Evolutionary conservation across 2,113 vertebrate species (phyloP).

Genomic region (Microcebus tavaratra): DNA sequence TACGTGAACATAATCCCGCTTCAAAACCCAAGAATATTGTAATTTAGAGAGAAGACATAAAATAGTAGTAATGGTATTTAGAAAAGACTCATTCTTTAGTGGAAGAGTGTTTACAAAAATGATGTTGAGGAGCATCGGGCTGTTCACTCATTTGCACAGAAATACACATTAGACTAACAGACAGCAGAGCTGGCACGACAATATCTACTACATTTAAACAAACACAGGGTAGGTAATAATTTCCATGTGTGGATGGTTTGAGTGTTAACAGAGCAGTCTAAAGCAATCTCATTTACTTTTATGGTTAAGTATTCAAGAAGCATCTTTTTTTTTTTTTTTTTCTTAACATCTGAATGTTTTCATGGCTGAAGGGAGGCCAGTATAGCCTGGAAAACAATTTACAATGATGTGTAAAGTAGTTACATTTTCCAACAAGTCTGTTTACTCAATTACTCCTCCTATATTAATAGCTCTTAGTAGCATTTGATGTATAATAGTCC

Average conservation of each 20-base stretch:
- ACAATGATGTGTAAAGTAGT: conserved; percentile 48
- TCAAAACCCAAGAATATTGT: conserved; percentile 37
- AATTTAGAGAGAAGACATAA: conserved; percentile 26
- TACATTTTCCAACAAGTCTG: conserved; percentile 59
- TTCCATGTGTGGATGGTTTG: conserved; percentile 1
- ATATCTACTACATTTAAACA: conserved; percentile 6
- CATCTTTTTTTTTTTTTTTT: not conserved
- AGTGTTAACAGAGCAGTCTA: conserved; percentile 51
- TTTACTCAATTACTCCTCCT: conserved; percentile 46
- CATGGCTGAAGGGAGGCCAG: conserved; percentile 52
- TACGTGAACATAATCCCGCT: conserved; percentile 33
- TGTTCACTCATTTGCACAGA: not conserved
- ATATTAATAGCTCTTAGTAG: conserved; percentile 57
- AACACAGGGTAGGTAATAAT: conserved; percentile 10
- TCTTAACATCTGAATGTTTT: conserved; percentile 55
- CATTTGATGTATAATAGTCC: conserved; percentile 14
- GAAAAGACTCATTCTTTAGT: not conserved
- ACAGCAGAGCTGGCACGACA: not conserved
- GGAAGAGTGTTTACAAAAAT: conserved; percentile 44
- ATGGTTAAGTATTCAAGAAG: conserved; percentile 57
- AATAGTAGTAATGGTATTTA: conserved; percentile 18
- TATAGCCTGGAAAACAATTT: conserved; percentile 64
- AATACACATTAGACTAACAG: not conserved
- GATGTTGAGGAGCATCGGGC: not conserved
- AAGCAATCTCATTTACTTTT: conserved; percentile 67